These are phyloP conservation scores for Drosophila rellima DNA, from an alignment of 2,888 invertebrate species.

Conservation along the genomic window DNA sequence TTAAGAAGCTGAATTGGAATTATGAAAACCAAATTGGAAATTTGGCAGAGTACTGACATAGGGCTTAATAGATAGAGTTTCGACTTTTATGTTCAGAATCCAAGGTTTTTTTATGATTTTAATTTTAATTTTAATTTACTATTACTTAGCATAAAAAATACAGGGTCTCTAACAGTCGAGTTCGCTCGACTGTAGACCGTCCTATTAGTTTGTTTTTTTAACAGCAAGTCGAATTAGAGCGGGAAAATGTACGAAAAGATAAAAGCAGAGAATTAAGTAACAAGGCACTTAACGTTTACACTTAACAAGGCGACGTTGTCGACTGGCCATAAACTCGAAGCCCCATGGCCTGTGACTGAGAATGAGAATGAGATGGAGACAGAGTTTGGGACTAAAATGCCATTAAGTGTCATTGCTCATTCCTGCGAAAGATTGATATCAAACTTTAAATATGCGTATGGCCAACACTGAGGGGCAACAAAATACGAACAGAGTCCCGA, in stretches of 20 bases:
- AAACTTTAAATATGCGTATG: constrained; percentile 74
- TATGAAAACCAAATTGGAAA: too few relatives aligned
- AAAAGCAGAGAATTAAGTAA: constrained; percentile 75
- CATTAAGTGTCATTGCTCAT: constrained; percentile 80
- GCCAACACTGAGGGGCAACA: constrained; percentile 27
- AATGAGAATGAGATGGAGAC: constrained; percentile 14
- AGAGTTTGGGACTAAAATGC: constrained; percentile 64
- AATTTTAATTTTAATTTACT: too few relatives aligned
- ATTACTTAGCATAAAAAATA: neutral
- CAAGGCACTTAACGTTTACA: constrained; percentile 80
- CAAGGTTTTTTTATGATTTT: too few relatives aligned
- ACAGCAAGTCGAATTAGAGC: constrained; percentile 70
- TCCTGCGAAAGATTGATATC: constrained; percentile 79
- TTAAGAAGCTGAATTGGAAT: too few relatives aligned
- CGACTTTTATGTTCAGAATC: too few relatives aligned
- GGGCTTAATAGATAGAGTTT: too few relatives aligned
- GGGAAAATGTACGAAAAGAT: constrained; percentile 73
- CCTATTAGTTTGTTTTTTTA: constrained; percentile 26
- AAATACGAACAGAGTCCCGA: constrained; percentile 21
- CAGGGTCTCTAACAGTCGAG: neutral
- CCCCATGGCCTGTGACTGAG: constrained; percentile 8
- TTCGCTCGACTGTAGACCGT: neutral
- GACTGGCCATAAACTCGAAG: constrained; percentile 50
- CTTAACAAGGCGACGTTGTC: constrained; percentile 71
- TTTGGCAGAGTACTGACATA: too few relatives aligned